Conservation (phyloP, 2,113 vertebrate genomes). For the Megaceryle torquata region DNA sequence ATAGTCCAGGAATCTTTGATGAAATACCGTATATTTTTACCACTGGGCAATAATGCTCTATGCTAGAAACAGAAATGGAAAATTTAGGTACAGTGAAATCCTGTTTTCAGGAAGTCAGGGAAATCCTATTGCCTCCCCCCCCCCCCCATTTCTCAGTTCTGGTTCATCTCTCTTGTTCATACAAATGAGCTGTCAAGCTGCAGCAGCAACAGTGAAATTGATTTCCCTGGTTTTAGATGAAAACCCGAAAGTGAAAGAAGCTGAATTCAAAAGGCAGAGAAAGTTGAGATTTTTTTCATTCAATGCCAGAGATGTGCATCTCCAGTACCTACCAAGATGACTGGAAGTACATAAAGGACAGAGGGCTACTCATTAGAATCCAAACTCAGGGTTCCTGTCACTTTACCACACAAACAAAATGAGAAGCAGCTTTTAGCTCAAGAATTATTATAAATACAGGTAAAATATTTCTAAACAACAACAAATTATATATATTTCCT, state of each 20-base stretch:
- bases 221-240: not conserved
- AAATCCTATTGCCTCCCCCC: not conserved
- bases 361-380: not conserved
- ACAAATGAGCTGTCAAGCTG: not conserved
- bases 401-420: not conserved
- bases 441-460: not conserved
- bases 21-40: not conserved
- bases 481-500: not conserved
- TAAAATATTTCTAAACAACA: not conserved
- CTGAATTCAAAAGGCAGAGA: not conserved
- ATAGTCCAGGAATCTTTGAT: not conserved
- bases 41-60: not conserved
- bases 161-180: not conserved
- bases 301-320: not conserved
- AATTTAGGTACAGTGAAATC: not conserved
- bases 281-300: not conserved
- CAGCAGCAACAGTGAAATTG: not conserved
- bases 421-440: not conserved
- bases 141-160: not conserved
- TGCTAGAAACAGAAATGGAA: not conserved
- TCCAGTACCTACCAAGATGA: not conserved
- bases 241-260: not conserved
- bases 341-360: not conserved
- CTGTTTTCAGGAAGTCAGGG: not conserved
- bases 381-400: not conserved